Base-by-base conservation (phyloP, 2,113 vertebrate species). In the Cryptomyrus ogoouensis region DNA sequence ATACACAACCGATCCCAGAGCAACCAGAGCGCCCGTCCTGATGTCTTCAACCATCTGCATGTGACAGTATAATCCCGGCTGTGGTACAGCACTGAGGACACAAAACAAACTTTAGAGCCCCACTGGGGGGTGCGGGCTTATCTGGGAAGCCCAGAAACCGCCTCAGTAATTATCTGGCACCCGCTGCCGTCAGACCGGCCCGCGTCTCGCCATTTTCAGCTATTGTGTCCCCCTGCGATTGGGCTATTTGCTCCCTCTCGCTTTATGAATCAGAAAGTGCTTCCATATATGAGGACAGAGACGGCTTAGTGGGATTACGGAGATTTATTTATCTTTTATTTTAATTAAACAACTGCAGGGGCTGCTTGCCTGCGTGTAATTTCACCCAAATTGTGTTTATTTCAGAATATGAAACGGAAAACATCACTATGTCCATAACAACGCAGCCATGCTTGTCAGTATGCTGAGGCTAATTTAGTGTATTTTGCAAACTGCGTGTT, bases 111-210 rank as follows among this genome's bases (percentile, higher is more conserved):
- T 86, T 58, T 21, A 42, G 89, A 50, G 58, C 31, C 83, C 89
- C 83, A 44, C 46, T 17, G 70, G 56, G 84, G 52, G 58, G 9
- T n/a, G 44, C 12, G 7, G 84, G 49, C 89, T 90, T 74, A 90
- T 90, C 84, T 90, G 46, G 83, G 58, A 87, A 39, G 42, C 53
- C 83, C 89, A 90, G 83, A 50, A 90, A 87, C 84, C 49, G n/a
- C 42, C 53, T 19, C 58, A 39, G 83, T 70, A 74, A 90, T 90
- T 87, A 70, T 62, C 27, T 74, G 83, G 83, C 89, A n/a, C 49
- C 35, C 44, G 27, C n/a, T 19, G 53, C 53, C 6, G 56, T 50
- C 35, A 35, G 89, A 89, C 80, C 42, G 24, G 19, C 6, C 85
- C n/a, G 35, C 24, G 44, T 47, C 42, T 9, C 42, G 62, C 24